Conservation (phyloP, 2,888 invertebrate genomes). For the Sceliomorpha sp. region DNA sequence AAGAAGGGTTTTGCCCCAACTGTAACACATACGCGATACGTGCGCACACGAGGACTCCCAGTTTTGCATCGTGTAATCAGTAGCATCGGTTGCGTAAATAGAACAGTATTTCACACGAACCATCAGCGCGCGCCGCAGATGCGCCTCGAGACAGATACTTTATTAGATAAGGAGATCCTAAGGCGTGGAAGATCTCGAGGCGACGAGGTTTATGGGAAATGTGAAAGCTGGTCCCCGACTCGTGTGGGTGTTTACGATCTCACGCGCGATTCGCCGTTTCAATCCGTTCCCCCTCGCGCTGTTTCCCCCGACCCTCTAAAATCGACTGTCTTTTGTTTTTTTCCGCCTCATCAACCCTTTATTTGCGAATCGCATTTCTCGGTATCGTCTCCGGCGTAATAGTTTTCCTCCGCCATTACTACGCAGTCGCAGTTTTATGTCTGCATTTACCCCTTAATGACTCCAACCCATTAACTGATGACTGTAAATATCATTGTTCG, state of each 20-base stretch:
- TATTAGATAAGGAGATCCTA: slow-evolving; percentile 31
- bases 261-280: slow-evolving; percentile 62
- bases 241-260: slow-evolving; percentile 73
- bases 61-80: slow-evolving; percentile 32
- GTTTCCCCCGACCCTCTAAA: slow-evolving; percentile 25
- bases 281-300: slow-evolving; percentile 23
- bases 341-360: no score
- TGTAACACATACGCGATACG: slow-evolving; percentile 13
- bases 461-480: no score
- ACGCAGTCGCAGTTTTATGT: no score
- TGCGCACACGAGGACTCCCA: slow-evolving; percentile 16
- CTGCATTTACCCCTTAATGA: no score
- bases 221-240: slow-evolving; percentile 69
- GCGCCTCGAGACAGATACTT: slow-evolving; percentile 36
- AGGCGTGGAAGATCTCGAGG: slow-evolving; percentile 41
- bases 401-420: no score
- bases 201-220: slow-evolving; percentile 70
- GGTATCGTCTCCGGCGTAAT: no score
- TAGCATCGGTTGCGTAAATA: slow-evolving; percentile 53
- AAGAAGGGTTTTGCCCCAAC: slow-evolving; percentile 21
- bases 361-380: no score
- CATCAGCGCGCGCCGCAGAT: slow-evolving; percentile 21
- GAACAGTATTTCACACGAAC: slow-evolving; percentile 48
- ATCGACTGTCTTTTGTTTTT: not conserved
- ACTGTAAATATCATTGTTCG: no score